These are phyloP conservation scores for Arenaria interpres DNA, from an alignment of 2,113 vertebrate genomes.

Conservation along the genomic window DNA sequence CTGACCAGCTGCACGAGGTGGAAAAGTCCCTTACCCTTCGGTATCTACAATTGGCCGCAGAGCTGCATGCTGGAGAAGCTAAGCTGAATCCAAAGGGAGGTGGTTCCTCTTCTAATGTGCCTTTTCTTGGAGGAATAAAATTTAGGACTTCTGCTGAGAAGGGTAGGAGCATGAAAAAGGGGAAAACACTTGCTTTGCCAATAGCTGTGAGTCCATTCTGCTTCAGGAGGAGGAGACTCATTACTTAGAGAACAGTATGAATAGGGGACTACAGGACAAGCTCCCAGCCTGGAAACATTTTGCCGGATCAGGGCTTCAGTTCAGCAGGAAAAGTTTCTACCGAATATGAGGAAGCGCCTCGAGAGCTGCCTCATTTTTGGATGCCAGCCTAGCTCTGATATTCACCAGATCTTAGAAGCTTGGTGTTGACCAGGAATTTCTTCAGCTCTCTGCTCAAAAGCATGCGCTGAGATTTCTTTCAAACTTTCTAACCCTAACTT, in stretches of 20 bases:
- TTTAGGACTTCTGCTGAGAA: neutral
- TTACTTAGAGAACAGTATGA: neutral
- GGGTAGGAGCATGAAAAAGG: neutral
- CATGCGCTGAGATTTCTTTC: neutral
- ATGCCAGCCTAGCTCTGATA: neutral
- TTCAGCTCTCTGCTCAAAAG: neutral
- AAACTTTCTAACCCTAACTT: neutral
- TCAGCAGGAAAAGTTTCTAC: neutral
- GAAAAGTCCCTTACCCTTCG: neutral
- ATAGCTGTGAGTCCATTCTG: neutral
- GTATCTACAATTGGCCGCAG: neutral
- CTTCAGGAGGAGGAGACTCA: neutral
- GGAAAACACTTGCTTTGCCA: neutral
- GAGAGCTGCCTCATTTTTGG: neutral
- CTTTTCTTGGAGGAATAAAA: neutral
- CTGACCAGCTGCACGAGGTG: neutral
- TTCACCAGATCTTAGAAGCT: neutral
- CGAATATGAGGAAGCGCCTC: neutral
- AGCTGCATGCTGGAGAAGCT: neutral
- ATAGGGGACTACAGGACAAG: neutral
- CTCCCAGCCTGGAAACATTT: neutral
- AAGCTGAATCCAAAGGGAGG: neutral
- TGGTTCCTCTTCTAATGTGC: neutral
- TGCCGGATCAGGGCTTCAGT: neutral
- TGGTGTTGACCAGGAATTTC: neutral